Conservation (phyloP, 2,113 vertebrate species). For the Salminus brasiliensis region DNA sequence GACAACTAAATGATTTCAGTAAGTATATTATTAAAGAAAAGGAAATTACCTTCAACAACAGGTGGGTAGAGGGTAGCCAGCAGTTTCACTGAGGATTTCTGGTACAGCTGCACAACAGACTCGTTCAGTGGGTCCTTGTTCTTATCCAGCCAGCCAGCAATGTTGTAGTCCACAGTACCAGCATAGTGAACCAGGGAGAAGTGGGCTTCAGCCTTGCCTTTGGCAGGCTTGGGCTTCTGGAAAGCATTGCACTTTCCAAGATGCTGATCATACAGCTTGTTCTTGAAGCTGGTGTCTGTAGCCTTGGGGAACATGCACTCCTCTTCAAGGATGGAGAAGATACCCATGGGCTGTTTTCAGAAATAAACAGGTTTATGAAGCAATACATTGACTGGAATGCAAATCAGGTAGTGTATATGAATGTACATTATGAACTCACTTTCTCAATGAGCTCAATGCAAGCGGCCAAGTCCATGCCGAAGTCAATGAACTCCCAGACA, state of each 20-base stretch:
- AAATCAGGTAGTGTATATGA: slow-evolving; percentile 46
- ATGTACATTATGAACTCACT: slow-evolving; percentile 63
- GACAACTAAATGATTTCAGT: background rate
- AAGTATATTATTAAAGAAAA: too few species aligned
- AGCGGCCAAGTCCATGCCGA: slow-evolving; percentile 88
- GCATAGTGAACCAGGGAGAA: slow-evolving; percentile 84
- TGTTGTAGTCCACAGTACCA: slow-evolving; percentile 80
- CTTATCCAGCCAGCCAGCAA: slow-evolving; percentile 52
- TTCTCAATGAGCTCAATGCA: slow-evolving; percentile 91
- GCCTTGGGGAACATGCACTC: slow-evolving; percentile 81
- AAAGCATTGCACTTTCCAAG: slow-evolving; percentile 54
- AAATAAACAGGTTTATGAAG: background rate
- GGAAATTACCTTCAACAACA: slow-evolving; percentile 51
- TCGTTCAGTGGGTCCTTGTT: slow-evolving; percentile 54
- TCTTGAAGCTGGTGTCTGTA: slow-evolving; percentile 53
- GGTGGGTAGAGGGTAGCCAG: slow-evolving; percentile 59
- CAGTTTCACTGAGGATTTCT: slow-evolving; percentile 54
- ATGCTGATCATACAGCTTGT: slow-evolving; percentile 58
- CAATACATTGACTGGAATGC: background rate
- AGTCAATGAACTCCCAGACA: slow-evolving; percentile 89
- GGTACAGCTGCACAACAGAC: slow-evolving; percentile 49
- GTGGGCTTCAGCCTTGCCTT: slow-evolving; percentile 75
- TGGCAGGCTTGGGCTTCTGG: slow-evolving; percentile 57
- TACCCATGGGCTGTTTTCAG: slow-evolving; percentile 72
- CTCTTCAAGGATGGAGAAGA: slow-evolving; percentile 76